Percentiles rank a stretch among this genome's conserved stretches.
phyloP scores from a whole-genome alignment of 2,113 vertebrate genomes.

The Speoplatyrhinus poulsoni region DNA sequence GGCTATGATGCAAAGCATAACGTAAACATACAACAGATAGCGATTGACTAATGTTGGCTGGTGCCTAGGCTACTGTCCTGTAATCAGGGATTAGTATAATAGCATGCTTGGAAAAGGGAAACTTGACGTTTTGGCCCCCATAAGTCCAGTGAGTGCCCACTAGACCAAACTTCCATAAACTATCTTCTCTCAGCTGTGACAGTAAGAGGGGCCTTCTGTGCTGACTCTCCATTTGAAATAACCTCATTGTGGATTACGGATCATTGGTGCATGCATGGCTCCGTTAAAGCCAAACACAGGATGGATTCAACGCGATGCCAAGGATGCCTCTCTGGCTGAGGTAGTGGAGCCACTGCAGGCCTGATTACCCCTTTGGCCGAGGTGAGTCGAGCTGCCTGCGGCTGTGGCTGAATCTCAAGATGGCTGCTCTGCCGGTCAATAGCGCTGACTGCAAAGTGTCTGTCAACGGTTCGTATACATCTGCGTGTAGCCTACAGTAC shows the following conservation, averaged over 20 bases:
- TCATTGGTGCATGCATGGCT: slow-evolving; percentile 24
- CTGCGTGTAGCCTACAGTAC: no score
- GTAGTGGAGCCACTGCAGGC: slow-evolving; percentile 40
- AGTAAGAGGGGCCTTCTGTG: slow-evolving; percentile 9
- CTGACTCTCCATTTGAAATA: slow-evolving; percentile 31
- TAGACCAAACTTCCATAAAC: slow-evolving; percentile 25
- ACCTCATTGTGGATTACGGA: slow-evolving; percentile 31
- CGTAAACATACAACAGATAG: neutral
- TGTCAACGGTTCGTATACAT: no score
- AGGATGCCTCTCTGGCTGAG: slow-evolving; percentile 49
- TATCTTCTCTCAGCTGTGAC: slow-evolving; percentile 30
- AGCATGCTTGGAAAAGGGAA: neutral
- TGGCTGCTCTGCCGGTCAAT: neutral
- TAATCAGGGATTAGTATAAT: neutral
- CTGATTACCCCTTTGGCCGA: slow-evolving; percentile 41
- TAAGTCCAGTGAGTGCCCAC: neutral
- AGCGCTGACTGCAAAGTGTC: no score
- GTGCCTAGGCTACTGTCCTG: neutral
- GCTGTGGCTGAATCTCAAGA: neutral
- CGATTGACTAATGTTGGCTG: neutral
- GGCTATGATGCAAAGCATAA: neutral
- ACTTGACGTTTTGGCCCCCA: slow-evolving; percentile 1
- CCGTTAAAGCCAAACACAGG: slow-evolving; percentile 26
- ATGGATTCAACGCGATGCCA: slow-evolving; percentile 40
- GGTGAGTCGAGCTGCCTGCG: slow-evolving; percentile 34